Evolutionary conservation across 2,113 vertebrate species (phyloP).

Genomic region (Pelmatolapia mariae): DNA sequence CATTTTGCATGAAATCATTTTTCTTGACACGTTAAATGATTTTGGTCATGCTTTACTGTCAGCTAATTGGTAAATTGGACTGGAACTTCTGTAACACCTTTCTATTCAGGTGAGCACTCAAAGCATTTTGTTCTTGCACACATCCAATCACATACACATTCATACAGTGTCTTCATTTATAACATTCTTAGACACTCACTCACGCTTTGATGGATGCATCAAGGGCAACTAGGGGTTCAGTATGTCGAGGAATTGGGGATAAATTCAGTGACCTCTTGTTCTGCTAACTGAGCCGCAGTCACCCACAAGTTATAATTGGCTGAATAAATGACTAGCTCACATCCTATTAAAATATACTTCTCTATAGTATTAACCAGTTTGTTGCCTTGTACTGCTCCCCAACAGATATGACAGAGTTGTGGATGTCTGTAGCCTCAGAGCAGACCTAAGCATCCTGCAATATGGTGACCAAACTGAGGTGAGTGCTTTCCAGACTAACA

Average conservation of each 20-base stretch:
- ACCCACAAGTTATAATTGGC: background rate
- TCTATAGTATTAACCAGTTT: background rate
- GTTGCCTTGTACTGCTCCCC: background rate
- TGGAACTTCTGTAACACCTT: background rate
- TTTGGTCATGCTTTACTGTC: background rate
- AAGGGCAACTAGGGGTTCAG: background rate
- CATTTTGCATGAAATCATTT: background rate
- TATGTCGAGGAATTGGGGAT: accelerated
- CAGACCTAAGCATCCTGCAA: conserved; percentile 70
- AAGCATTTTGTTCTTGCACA: background rate
- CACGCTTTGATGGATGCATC: background rate
- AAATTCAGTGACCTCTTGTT: background rate
- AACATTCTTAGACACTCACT: background rate
- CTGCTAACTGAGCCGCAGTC: accelerated
- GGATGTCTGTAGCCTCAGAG: conserved; percentile 63
- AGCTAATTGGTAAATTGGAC: background rate
- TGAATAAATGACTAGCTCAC: background rate
- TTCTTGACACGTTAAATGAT: background rate
- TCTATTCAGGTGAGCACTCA: background rate
- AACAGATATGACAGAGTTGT: conserved; percentile 70
- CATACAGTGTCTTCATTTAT: background rate
- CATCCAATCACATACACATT: background rate
- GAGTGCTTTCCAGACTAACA: background rate
- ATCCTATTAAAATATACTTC: background rate
- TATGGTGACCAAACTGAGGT: conserved; percentile 78